Conservation (phyloP, 2,797 vertebrate species). For the Oophaga sylvatica region DNA sequence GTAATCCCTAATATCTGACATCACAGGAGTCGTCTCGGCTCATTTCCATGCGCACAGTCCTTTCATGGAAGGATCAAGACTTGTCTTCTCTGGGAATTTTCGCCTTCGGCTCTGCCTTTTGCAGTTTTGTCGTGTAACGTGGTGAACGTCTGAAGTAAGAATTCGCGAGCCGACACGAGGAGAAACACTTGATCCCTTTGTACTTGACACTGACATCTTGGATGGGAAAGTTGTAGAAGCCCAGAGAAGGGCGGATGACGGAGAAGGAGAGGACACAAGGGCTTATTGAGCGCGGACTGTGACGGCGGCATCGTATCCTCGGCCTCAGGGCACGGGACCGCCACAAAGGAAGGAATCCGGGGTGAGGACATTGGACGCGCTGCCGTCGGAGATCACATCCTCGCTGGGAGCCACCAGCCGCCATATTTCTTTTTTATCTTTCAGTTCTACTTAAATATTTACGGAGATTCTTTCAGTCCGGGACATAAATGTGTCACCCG, state of each 20-base stretch:
- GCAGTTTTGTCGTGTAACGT: conserved; percentile 23
- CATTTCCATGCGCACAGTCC: conserved; percentile 21
- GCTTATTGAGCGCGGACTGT: conserved; percentile 4
- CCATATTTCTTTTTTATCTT: background rate
- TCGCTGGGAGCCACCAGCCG: background rate
- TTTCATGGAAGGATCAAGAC: conserved; percentile 5
- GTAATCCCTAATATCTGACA: conserved; percentile 11
- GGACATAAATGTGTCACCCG: conserved; percentile 3
- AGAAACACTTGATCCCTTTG: conserved; percentile 19
- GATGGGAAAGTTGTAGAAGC: background rate
- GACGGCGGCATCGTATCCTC: background rate
- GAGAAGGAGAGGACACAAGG: conserved; percentile 5
- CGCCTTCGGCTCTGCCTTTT: conserved; percentile 37
- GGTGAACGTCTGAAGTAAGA: conserved; percentile 28
- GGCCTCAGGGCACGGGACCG: background rate
- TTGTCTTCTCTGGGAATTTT: conserved; percentile 17
- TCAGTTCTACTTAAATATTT: background rate
- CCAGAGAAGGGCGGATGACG: conserved; percentile 19
- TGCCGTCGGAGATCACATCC: background rate
- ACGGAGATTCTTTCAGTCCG: background rate
- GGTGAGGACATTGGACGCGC: background rate
- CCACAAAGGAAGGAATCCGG: background rate
- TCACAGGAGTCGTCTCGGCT: conserved; percentile 17
- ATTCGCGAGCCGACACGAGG: conserved; percentile 13
- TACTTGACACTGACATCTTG: conserved; percentile 1